Conservation (phyloP, 2,888 invertebrate species). For the Tethea ocularis region DNA sequence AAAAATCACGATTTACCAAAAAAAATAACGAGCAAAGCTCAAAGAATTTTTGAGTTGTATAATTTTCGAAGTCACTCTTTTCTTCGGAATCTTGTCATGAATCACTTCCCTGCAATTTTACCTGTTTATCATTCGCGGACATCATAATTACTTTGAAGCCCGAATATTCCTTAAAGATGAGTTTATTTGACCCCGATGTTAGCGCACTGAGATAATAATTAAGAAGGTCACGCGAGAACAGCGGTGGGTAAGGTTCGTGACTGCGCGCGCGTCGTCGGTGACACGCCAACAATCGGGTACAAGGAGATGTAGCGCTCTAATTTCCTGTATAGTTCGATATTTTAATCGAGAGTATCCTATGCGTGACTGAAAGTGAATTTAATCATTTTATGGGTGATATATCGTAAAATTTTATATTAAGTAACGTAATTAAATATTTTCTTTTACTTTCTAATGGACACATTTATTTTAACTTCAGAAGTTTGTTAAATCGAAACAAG, state of each 20-base stretch:
- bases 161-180: constrained; percentile 24
- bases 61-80: constrained; percentile 2
- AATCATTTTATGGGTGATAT: background rate
- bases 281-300: constrained; percentile 77
- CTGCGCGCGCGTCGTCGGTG: constrained; percentile 59
- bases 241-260: constrained; percentile 64
- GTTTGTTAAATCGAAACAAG: background rate
- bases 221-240: constrained; percentile 73
- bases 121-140: constrained; percentile 3
- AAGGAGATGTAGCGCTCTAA: constrained; percentile 69
- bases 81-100: background rate
- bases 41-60: background rate
- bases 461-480: background rate
- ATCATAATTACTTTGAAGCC: constrained; percentile 11
- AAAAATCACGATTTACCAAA: too few species aligned
- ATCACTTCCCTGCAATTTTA: constrained; percentile 7
- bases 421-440: background rate
- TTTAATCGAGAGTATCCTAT: constrained; percentile 20
- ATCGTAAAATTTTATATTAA: background rate
- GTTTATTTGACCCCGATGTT: constrained; percentile 54
- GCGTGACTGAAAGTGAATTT: constrained; percentile 19
- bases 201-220: constrained; percentile 64
- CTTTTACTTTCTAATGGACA: background rate
- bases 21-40: too few species aligned
- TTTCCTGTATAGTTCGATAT: constrained; percentile 57